These are phyloP conservation scores for Tetraneura akinire DNA, from an alignment of 1,140 invertebrate genomes.

Conservation along the genomic window DNA sequence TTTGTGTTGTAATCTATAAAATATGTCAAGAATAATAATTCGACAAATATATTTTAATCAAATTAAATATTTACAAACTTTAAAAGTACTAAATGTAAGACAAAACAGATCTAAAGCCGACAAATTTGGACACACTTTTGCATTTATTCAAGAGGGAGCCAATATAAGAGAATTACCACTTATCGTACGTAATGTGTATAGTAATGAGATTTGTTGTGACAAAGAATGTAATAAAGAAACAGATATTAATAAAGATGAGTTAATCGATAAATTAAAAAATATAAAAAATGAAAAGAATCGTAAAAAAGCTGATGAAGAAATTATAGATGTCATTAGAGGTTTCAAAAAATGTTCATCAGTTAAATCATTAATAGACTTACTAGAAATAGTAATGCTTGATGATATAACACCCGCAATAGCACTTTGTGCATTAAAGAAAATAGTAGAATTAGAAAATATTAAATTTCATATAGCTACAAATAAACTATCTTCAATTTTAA, in stretches of 20 bases:
- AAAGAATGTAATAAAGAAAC: background rate
- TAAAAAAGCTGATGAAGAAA: constrained; percentile 56
- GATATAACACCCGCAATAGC: constrained; percentile 63
- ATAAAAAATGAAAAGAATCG: constrained; percentile 50
- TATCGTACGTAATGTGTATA: constrained; percentile 64
- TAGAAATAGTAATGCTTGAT: constrained; percentile 60
- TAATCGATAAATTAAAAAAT: constrained; percentile 53
- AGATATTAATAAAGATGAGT: background rate
- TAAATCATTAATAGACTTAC: constrained; percentile 57
- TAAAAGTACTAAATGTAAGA: background rate
- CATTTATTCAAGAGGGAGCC: constrained; percentile 69
- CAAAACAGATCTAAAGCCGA: constrained; percentile 32
- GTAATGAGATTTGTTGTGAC: constrained; percentile 46
- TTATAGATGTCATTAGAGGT: constrained; percentile 58
- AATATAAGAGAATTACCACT: constrained; percentile 71
- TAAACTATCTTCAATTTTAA: constrained; percentile 50
- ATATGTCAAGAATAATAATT: constrained; percentile 35
- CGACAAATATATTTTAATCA: background rate
- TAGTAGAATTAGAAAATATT: constrained; percentile 63
- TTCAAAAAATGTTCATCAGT: constrained; percentile 57
- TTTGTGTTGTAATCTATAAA: background rate
- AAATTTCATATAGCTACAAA: constrained; percentile 54
- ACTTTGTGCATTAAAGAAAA: constrained; percentile 61
- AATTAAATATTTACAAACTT: constrained; percentile 5
- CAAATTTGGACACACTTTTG: constrained; percentile 61